A percentile compares a stretch with the other conserved stretches of the same genome.
These are phyloP conservation scores for Rhagonycha lutea DNA, from an alignment of 2,888 invertebrate genomes.

Conservation along the genomic window DNA sequence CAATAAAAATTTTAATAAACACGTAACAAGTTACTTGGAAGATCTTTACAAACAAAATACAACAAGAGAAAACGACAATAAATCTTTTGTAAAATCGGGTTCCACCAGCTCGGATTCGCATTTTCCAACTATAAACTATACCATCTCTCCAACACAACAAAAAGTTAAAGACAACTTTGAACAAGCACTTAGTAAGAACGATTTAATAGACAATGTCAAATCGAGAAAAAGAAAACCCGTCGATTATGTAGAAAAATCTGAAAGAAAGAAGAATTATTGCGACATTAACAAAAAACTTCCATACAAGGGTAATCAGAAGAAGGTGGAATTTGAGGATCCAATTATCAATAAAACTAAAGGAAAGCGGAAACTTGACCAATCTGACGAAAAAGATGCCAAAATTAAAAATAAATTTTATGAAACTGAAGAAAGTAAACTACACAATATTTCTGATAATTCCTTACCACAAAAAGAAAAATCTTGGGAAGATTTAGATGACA, in stretches of 20 bases:
- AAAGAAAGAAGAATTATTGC: constrained; percentile 14
- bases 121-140: neutral
- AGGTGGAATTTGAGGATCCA: neutral
- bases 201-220: constrained; percentile 23
- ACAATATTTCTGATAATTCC: neutral
- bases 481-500: constrained; percentile 16
- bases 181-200: neutral
- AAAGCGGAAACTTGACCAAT: constrained; percentile 7
- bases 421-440: neutral
- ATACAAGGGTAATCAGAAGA: constrained; percentile 6
- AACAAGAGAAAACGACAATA: neutral
- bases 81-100: neutral
- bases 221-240: constrained; percentile 19
- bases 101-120: neutral
- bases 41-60: neutral
- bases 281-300: constrained; percentile 1
- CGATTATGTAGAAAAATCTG: constrained; percentile 2
- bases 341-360: neutral
- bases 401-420: neutral
- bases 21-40: neutral
- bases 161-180: neutral
- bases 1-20: neutral
- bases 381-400: constrained; percentile 8
- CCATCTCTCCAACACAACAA: neutral
- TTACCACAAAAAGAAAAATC: neutral